Percentiles rank a stretch among this genome's conserved stretches.
phyloP scores from a whole-genome alignment of 2,888 invertebrate genomes.

The Rosalia funebris region DNA sequence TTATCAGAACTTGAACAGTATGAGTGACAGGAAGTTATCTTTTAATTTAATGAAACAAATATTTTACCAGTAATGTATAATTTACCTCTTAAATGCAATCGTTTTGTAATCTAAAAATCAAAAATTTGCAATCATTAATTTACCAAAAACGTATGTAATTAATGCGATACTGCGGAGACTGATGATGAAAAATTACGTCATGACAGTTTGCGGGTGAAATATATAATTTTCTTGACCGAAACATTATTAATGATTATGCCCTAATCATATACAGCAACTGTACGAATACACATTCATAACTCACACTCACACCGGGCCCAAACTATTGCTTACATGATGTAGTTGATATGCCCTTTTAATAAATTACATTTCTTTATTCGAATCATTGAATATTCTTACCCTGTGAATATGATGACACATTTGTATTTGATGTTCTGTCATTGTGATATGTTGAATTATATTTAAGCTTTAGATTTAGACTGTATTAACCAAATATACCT shows the following conservation, averaged over 20 bases:
- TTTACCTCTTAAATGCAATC: too few species aligned
- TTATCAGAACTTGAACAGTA: too few species aligned
- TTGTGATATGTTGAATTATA: too few species aligned
- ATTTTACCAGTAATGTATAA: too few species aligned
- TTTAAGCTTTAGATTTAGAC: too few species aligned
- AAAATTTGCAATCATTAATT: slow-evolving; percentile 31
- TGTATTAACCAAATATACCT: too few species aligned
- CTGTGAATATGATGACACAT: neutral
- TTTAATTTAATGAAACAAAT: too few species aligned
- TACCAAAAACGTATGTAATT: slow-evolving; percentile 44
- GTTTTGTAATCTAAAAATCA: too few species aligned
- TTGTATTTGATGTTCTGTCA: neutral
- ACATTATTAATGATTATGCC: slow-evolving; percentile 60
- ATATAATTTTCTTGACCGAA: slow-evolving; percentile 62
- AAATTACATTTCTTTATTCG: slow-evolving; percentile 15
- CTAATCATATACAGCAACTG: slow-evolving; percentile 59
- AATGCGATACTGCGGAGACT: slow-evolving; percentile 42
- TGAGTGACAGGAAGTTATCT: too few species aligned
- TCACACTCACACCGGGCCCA: slow-evolving; percentile 44
- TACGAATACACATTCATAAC: slow-evolving; percentile 52
- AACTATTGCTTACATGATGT: slow-evolving; percentile 34
- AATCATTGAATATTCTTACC: neutral
- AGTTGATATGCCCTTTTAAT: slow-evolving; percentile 33
- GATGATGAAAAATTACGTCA: slow-evolving; percentile 60
- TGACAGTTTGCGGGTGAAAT: slow-evolving; percentile 62